These are phyloP conservation scores for Centrocercus urophasianus DNA, from an alignment of 2,113 vertebrate species.

Conservation along the genomic window DNA sequence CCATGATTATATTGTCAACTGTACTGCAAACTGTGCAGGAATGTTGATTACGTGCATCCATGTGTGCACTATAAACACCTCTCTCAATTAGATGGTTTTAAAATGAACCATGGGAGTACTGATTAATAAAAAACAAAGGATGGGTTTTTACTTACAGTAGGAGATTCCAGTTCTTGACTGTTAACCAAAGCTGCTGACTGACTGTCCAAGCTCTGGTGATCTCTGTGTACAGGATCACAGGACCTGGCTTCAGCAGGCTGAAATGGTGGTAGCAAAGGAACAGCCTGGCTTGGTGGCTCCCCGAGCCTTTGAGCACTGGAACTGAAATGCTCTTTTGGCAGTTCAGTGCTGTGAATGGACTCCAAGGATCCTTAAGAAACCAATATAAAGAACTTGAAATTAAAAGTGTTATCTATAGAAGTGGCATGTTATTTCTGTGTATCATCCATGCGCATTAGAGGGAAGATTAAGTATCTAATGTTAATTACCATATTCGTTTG, in stretches of 20 bases:
- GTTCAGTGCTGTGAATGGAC: constrained; percentile 3
- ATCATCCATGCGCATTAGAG: not conserved
- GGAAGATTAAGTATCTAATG: not conserved
- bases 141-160: constrained; percentile 63
- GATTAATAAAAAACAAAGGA: not conserved
- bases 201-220: constrained; percentile 4
- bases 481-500: not conserved
- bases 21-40: not conserved
- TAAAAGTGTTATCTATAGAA: not conserved
- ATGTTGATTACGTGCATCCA: not conserved
- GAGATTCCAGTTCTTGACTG: not conserved
- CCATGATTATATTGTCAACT: not conserved
- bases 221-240: constrained; percentile 31
- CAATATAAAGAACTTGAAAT: not conserved
- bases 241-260: constrained; percentile 76
- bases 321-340: not conserved
- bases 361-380: not conserved
- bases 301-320: constrained; percentile 69
- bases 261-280: constrained; percentile 86
- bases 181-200: not conserved
- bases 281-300: constrained; percentile 79
- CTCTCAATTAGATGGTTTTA: not conserved
- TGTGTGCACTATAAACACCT: not conserved
- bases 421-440: not conserved
- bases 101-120: not conserved